These are phyloP conservation scores for Automeris io DNA, from an alignment of 2,888 invertebrate species.

Conservation along the genomic window DNA sequence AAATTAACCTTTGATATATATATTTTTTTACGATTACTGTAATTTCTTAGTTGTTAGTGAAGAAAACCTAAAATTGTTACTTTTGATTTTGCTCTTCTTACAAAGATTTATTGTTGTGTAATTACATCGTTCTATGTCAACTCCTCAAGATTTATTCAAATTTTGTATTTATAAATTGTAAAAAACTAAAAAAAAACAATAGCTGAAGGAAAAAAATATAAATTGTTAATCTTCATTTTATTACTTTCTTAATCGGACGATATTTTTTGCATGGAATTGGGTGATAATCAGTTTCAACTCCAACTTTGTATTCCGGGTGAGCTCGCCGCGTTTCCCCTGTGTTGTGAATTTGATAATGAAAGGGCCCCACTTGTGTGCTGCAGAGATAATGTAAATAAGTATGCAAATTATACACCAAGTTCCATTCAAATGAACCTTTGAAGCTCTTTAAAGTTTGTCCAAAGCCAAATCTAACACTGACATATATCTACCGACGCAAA, in stretches of 20 bases:
- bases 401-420: slow-evolving; percentile 73
- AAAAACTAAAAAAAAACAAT: not conserved
- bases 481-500: slow-evolving; percentile 38
- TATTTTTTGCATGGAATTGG: slow-evolving; percentile 57
- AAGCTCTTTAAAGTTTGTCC: slow-evolving; percentile 65
- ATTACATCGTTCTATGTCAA: too few species aligned
- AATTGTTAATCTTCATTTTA: slow-evolving; percentile 32
- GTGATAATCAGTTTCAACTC: slow-evolving; percentile 65
- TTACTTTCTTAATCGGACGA: slow-evolving; percentile 50
- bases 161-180: too few species aligned
- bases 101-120: too few species aligned
- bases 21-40: too few species aligned
- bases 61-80: too few species aligned
- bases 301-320: slow-evolving; percentile 64
- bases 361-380: slow-evolving; percentile 72
- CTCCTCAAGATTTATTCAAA: too few species aligned
- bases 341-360: slow-evolving; percentile 74
- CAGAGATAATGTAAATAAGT: slow-evolving; percentile 77
- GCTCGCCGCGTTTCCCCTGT: slow-evolving; percentile 43
- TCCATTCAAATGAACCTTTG: slow-evolving; percentile 72
- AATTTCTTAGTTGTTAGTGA: too few species aligned
- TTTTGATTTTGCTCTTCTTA: too few species aligned
- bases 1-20: too few species aligned
- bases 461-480: slow-evolving; percentile 46
- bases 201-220: not conserved